Evolutionary conservation across 2,113 vertebrate genomes (phyloP).

Genomic region (Oryctolagus cuniculus): mOryCun1.1 NC_091450.1:37302001-37302500

Average conservation of each 20-base stretch:
- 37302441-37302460: accelerated
- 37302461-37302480: no score
- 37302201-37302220: not conserved
- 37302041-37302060: not conserved
- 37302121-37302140: no score
- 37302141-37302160: no score
- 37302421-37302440: not conserved
- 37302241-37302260: not conserved
- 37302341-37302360: not conserved
- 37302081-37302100: not conserved
- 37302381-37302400: not conserved
- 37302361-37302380: not conserved
- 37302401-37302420: not conserved
- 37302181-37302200: no score
- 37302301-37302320: not conserved
- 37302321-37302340: not conserved
- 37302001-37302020: not conserved
- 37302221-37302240: no score
- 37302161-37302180: no score
- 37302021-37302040: accelerated
- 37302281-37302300: not conserved
- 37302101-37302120: no score
- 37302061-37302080: not conserved
- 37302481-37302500: not conserved
- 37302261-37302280: not conserved